Evolutionary conservation across 2,113 vertebrate species (phyloP), one percentile per base, ranked within the genome.

Genomic region (Machaerirhynchus nigripectus): DNA sequence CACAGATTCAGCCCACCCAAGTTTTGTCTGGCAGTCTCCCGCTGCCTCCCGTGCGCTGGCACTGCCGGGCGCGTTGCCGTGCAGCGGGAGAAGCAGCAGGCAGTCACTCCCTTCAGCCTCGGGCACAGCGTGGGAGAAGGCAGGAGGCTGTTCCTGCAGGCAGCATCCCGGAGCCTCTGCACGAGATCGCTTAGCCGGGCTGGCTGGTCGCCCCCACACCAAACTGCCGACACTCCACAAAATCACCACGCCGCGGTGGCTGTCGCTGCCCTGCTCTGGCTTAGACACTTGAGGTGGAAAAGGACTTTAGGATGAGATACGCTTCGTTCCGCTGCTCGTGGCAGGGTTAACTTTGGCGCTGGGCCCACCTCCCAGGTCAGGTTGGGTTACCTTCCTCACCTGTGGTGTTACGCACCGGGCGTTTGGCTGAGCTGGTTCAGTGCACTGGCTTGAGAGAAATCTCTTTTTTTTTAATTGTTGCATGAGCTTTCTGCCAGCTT

Each of bases 131-230:
- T 56, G 15, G 56, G 44, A 46, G 24, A 35, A 42, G 18, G 42
- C 37, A 5, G 0, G 21, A 2, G 50, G 26, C 44, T 22, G 42
- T 3, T 53, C 37, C 64, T 5, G 47, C 26, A 1, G 44, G 35
- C 31, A 11, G 0, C 1, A 1, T 15, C 39, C 3, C 19, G 2
- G 6, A 17, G 30, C 3, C 9, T 2, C 22, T 20, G 33, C 24
- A 0, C 13, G 0, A 2, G 20, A 2, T 22, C 0, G 4, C 35
- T 0, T 2, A 47, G 37, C 49, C 15, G 15, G 18, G 50, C 28
- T 15, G 42, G 28, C 39, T 8, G 31, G 2, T 30, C 14, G 7
- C 13, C 59, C 50, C 15, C 39, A 2, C 23, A 0, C 26, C 50
- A 2, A 5, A 2, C 1, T 50, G 28, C 27, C 37, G n/a, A 10